A percentile compares a stretch with the other conserved stretches of the same genome.
Conservation (phyloP, 92 coral and sea anemone species). For the Diadumene lineata region DNA sequence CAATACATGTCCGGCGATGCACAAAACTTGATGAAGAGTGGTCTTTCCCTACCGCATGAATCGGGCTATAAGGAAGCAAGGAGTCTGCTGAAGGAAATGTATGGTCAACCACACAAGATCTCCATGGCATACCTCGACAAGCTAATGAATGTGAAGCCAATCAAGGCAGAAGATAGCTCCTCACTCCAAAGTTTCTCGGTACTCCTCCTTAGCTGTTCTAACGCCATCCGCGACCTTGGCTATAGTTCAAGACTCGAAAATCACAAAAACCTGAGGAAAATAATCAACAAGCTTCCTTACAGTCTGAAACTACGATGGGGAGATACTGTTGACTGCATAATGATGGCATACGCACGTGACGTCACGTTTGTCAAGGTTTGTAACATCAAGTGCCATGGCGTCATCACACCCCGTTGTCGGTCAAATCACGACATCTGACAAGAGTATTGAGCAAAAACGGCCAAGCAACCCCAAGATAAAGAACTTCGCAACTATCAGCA, state of each 20-base stretch:
- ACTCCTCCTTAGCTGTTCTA: not conserved
- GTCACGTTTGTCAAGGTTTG: not conserved
- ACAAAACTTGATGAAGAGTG: too few relatives aligned
- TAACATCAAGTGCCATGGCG: too few relatives aligned
- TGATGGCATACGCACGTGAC: not conserved
- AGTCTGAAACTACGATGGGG: not conserved
- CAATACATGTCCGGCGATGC: too few relatives aligned
- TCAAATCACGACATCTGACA: not conserved
- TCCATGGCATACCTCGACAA: too few relatives aligned
- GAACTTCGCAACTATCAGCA: not conserved
- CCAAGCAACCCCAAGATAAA: not conserved
- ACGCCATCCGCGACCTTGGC: not conserved
- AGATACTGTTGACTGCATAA: not conserved
- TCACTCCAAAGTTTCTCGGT: not conserved
- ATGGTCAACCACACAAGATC: too few relatives aligned
- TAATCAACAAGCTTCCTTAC: not conserved
- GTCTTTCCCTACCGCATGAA: too few relatives aligned
- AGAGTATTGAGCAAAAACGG: too few relatives aligned
- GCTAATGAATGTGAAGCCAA: too few relatives aligned
- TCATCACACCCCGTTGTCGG: not conserved
- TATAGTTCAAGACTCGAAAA: not conserved
- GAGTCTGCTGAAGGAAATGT: too few relatives aligned
- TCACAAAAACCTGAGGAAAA: not conserved
- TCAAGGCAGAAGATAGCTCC: not conserved
- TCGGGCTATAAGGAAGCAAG: too few relatives aligned